Evolutionary conservation across 2,888 invertebrate species (phyloP), one percentile per base, ranked within the genome.

Genomic region (Xestia xanthographa): DNA sequence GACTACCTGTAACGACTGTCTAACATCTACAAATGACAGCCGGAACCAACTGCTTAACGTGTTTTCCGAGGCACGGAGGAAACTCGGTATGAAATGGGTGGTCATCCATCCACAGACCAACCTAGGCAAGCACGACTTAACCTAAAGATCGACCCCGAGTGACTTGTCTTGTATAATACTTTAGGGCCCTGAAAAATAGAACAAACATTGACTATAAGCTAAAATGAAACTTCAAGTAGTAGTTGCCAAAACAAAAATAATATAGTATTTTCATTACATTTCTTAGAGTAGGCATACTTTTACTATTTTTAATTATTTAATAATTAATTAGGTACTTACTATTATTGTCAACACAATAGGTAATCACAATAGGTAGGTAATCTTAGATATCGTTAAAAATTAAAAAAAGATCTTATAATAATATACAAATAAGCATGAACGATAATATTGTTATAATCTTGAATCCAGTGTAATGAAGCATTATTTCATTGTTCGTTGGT

Each of bases 401-500:
- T n/a, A n/a, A n/a, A n/a, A n/a, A n/a, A n/a, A n/a, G 22, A 8
- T 60, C 26, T 63, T 56, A 68, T 70, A 66, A 68, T 70, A 66
- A 38, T 4, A 50, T 72, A 68, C 5, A 81, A 73, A 62, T 53
- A 22, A 67, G 20, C 22, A 71, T 20, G 48, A 82, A 53, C 0
- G 66, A 65, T 56, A 85, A 53, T 65, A 84, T 71, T 75, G 82
- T 69, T 48, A 79, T 72, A 63, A 86, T 81, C 5, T 67, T 81
- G 62, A 84, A 82, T 50, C 72, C 69, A 66, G 85, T 85, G 11
- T 71, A 38, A 12, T 83, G 66, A 20, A 84, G 75, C 38, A 62
- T 82, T 9, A n/a, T 66, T 76, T 84, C 90, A 53, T 63, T 74
- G 45, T 80, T 75, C 72, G 91, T 93, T 45, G 90, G 85, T 41